Base-by-base conservation (phyloP, 2,797 vertebrate genomes). In the Pachyuromys duprasi region DNA sequence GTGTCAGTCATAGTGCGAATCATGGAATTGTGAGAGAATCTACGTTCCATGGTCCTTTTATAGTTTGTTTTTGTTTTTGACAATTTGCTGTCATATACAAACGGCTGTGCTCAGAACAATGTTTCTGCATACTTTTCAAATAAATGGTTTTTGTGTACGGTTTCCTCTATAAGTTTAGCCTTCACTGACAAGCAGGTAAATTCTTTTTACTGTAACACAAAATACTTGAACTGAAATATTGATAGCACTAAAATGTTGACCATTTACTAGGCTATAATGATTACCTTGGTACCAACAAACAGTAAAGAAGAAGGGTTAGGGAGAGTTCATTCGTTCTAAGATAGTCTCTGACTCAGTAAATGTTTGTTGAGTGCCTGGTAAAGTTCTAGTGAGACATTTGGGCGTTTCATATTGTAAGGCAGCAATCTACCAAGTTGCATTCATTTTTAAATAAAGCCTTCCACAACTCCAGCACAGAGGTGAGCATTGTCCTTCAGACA, bases 171-270 rank as follows among this genome's bases (percentile, higher is more conserved):
- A 8, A 49, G 26, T 53, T 2, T 57, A 81, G 42, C 31, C 80
- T 96, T 97, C 26, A 8, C n/a, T 55, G 15, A 67, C 33, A 95
- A 91, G 31, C 90, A 57, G 9, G 24, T 80, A 42, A 45, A 49
- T 87, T 88, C n/a, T 22, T 94, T 31, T 76, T 92, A 42, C 18
- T 87, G 84, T 78, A 89, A 79, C 92, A 89, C 28, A 94, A 74
- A 18, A 60, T 84, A 39, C 67, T 69, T 92, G 6, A 75, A 45
- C 63, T 78, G 31, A 95, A 93, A 60, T 87, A 78, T 53, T 33
- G 20, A 63, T 72, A 91, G 86, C 17, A 79, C 18, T 53, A 22
- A 95, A 93, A 86, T 72, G 26, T 5, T 18, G 24, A 31, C 60
- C n/a, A 55, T 70, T 92, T 81, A 74, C 28, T 62, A 33, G 86